Percentiles rank a stretch among this genome's conserved stretches.
Conservation (phyloP, 2,797 vertebrate species). For the Linurgus olivaceus region DNA sequence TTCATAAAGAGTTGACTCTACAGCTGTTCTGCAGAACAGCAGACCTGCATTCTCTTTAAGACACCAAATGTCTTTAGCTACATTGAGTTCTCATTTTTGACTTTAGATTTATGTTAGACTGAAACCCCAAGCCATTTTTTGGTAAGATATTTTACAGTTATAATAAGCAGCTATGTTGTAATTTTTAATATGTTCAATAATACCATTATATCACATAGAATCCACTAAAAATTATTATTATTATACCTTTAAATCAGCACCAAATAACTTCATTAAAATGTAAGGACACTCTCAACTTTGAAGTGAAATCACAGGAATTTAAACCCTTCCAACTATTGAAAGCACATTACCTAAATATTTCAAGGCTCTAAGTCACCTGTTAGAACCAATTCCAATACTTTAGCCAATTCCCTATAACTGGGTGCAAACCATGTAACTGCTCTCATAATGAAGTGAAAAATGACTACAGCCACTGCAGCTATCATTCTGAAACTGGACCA, state of each 20-base stretch:
- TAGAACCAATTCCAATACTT: background rate
- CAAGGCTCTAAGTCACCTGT: background rate
- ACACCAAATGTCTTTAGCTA: background rate
- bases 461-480: background rate
- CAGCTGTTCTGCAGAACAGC: background rate
- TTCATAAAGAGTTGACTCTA: background rate
- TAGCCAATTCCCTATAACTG: background rate
- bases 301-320: background rate
- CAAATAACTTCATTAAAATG: background rate
- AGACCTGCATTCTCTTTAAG: background rate
- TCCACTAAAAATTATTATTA: background rate
- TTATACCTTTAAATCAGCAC: background rate
- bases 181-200: background rate
- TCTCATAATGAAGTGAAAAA: background rate
- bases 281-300: background rate
- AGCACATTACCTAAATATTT: background rate
- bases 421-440: background rate
- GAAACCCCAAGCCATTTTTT: background rate
- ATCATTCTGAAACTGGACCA: background rate
- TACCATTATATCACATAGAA: background rate
- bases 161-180: background rate
- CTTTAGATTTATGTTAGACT: background rate
- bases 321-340: background rate
- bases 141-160: background rate
- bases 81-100: background rate